A percentile compares a stretch with the other conserved stretches of the same genome.
These are phyloP conservation scores for Bombus pyrosoma DNA, from an alignment of 1,140 invertebrate genomes.

Conservation along the genomic window DNA sequence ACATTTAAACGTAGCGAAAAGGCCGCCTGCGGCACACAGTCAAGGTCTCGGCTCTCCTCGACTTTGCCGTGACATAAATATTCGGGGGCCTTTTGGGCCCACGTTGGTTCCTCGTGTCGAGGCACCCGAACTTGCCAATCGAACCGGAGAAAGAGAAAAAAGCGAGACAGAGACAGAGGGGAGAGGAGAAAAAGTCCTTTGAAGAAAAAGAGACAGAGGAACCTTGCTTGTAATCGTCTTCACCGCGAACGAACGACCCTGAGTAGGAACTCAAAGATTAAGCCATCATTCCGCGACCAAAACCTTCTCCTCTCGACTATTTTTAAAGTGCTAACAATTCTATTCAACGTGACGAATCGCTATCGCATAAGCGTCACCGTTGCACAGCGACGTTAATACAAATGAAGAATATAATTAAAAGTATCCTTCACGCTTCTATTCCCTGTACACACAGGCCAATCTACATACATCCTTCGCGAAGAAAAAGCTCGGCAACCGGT, in stretches of 20 bases:
- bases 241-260: slow-evolving; percentile 41
- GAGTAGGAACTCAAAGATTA: slow-evolving; percentile 52
- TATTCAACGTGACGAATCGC: slow-evolving; percentile 1
- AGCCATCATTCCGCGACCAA: slow-evolving; percentile 48
- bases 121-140: neutral
- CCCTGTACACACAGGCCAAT: neutral
- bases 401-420: slow-evolving; percentile 4
- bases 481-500: neutral
- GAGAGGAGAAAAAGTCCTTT: neutral
- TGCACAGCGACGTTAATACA: neutral
- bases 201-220: slow-evolving; percentile 37
- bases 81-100: slow-evolving; percentile 56
- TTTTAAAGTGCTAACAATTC: slow-evolving; percentile 37
- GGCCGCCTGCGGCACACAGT: slow-evolving; percentile 61
- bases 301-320: slow-evolving; percentile 50
- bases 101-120: slow-evolving; percentile 6
- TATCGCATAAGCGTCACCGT: neutral
- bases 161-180: neutral
- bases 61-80: slow-evolving; percentile 77
- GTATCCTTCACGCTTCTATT: slow-evolving; percentile 3
- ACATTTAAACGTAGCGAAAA: slow-evolving; percentile 52
- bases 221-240: slow-evolving; percentile 40
- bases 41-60: slow-evolving; percentile 67
- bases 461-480: too few relatives aligned
- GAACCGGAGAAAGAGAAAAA: slow-evolving; percentile 17